Base-by-base conservation (phyloP, 2,113 vertebrate species). In the Trogon melanurus region DNA sequence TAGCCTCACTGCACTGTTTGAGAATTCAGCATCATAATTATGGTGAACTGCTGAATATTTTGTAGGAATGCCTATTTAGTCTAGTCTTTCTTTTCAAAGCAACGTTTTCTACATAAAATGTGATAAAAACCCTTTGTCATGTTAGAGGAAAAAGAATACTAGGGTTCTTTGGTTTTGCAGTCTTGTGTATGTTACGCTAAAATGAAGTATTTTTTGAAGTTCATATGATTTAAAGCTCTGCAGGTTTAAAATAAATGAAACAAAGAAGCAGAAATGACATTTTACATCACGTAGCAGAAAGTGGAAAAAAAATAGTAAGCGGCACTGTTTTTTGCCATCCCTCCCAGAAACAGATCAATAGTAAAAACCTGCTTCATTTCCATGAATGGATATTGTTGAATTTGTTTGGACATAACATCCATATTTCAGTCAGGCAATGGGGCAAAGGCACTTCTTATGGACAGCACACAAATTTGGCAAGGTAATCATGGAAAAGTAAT, bases 311-410 rank as follows among this genome's bases (percentile, higher is more conserved):
- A 96, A 90, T 32, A 29, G 6, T 5, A 53, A 13, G 15, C 66
- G 60, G 36, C 19, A 79, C 13, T 6, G 3, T 76, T 91, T 91
- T 66, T 71, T 64, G 8, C 48, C 10, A 69, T 58, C 38, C 23
- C 27, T 82, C 45, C 32, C 48, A 78, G 87, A 91, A 96, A 72
- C n/a, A 74, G 65, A 91, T 94, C 85, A 88, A 96, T 95, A 92
- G 84, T 73, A 90, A 91, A 95, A 95, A 74, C 72, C 34, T 66
- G 13, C 27, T 91, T 84, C 36, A 48, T 93, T 94, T 91, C 86
- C 91, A 93, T 86, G 50, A 95, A 80, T 82, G 32, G 4, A n/a
- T 53, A 54, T 62, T 67, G 32, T 13, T 65, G 41, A 87, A 83
- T 94, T 92, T 89, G 58, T 94, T 91, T 88, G 23, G 32, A 44